Base-by-base conservation (phyloP, 1,140 invertebrate genomes). In the Drepana arcuata region DNA sequence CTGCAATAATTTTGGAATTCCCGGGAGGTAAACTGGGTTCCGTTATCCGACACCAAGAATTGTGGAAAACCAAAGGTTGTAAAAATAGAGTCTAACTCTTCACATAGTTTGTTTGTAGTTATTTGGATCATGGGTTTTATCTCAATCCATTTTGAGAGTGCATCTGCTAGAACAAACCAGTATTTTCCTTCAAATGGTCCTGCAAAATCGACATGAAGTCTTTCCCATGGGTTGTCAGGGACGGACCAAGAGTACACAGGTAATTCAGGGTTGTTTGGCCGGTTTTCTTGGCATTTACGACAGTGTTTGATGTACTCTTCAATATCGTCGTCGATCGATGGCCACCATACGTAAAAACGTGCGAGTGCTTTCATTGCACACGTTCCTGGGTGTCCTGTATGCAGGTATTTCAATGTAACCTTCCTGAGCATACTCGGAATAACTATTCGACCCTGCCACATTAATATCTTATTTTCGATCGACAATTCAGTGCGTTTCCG, bases 281-380 rank as follows among this genome's bases (percentile, higher is more conserved):
- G 26, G 15, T 29, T 32, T 52, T n/a, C 47, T 42, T 14, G 34
- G 16, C 34, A 65, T 52, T 32, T 67, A 67, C 6, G 41, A 28
- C 23, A 51, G 29, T 32, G 44, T 46, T 16, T 52, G 4, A 2
- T 2, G 4, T 2, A 2, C 24, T 10, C 4, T 10, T 26, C 4
- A 10, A 26, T 26, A 10, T 26, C 44, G 14, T 66, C 54, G 9
- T 26, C 52, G 54, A 0, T 35, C 24, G 4, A 37, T 41, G 15
- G 59, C 63, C 16, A 54, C 42, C 18, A 65, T 4, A 85, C 61
- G 44, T 84, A 79, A 23, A 54, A 51, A 5, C 50, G 36, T 0
- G 69, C 69, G 5, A 66, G 26, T 14, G 53, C 36, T 36, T 68
- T 73, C 41, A 63, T 70, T 45, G 48, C 41, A 5, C 57, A 48